These are phyloP conservation scores for Drosophila borealis DNA, from an alignment of 2,888 invertebrate genomes.

Conservation along the genomic window DNA sequence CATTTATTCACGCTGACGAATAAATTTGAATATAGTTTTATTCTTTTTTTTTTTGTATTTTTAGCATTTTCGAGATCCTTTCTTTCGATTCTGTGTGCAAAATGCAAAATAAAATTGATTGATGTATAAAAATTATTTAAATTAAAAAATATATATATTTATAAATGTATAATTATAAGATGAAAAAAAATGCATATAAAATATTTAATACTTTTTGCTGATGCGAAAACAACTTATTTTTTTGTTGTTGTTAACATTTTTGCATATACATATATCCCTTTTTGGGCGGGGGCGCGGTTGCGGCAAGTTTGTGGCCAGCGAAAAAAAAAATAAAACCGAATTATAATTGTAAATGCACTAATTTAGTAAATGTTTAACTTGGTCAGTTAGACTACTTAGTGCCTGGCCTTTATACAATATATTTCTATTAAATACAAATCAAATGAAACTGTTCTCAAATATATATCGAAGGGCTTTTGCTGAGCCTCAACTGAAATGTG, in stretches of 20 bases:
- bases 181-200: slow-evolving; percentile 47
- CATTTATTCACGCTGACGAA: slow-evolving; percentile 25
- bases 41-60: slow-evolving; percentile 24
- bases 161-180: slow-evolving; percentile 3
- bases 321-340: not conserved
- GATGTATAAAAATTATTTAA: slow-evolving; percentile 25
- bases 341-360: slow-evolving; percentile 34
- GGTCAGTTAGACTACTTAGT: slow-evolving; percentile 53
- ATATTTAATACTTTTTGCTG: slow-evolving; percentile 72
- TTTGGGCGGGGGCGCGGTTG: slow-evolving; percentile 20
- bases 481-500: slow-evolving; percentile 34
- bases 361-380: slow-evolving; percentile 41
- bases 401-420: slow-evolving; percentile 17
- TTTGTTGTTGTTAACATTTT: slow-evolving; percentile 5
- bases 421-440: not conserved
- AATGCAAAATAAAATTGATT: slow-evolving; percentile 16
- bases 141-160: slow-evolving; percentile 27
- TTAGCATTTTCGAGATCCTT: slow-evolving; percentile 67
- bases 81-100: slow-evolving; percentile 50
- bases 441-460: not conserved
- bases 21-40: slow-evolving; percentile 27
- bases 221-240: slow-evolving; percentile 29
- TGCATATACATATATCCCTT: no score
- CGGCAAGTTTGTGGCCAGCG: slow-evolving; percentile 47
- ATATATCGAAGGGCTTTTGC: slow-evolving; percentile 23